phyloP scores from a whole-genome alignment of 1,140 invertebrate species.

The Zaprionus kolodkinae region DNA sequence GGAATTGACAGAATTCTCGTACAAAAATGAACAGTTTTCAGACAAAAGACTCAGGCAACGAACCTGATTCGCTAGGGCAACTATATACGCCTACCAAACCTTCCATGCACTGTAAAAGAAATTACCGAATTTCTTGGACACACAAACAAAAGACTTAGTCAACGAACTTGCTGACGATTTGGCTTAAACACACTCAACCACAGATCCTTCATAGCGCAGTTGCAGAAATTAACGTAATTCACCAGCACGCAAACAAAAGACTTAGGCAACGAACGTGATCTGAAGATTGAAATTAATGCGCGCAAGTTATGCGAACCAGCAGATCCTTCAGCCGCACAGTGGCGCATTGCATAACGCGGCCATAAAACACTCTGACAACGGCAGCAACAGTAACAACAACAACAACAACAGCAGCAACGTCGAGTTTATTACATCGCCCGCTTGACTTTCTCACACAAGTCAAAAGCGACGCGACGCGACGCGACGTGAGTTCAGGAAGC shows the following conservation, averaged over 20 bases:
- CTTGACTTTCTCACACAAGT: conserved; percentile 79
- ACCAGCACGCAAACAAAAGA: conserved; percentile 59
- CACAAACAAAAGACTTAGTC: conserved; percentile 48
- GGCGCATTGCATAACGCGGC: conserved; percentile 63
- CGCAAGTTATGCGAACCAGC: neutral
- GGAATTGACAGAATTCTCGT: neutral
- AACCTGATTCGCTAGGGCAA: conserved; percentile 28
- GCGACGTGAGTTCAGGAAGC: conserved; percentile 66
- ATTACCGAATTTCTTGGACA: neutral
- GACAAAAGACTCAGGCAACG: conserved; percentile 77
- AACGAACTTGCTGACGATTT: conserved; percentile 33
- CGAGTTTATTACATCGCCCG: conserved; percentile 59
- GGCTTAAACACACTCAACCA: neutral
- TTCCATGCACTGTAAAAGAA: neutral
- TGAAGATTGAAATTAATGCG: conserved; percentile 14
- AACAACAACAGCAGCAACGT: neutral
- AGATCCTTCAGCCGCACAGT: conserved; percentile 27
- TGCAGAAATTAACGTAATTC: conserved; percentile 62
- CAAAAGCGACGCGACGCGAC: conserved; percentile 34
- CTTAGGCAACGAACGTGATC: conserved; percentile 49
- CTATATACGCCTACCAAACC: no score
- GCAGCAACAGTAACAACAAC: neutral
- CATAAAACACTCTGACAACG: conserved; percentile 78
- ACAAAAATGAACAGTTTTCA: no score
- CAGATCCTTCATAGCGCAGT: neutral